These are phyloP conservation scores for Camptogramma bilineatum DNA, from an alignment of 2,888 invertebrate genomes.

Conservation along the genomic window DNA sequence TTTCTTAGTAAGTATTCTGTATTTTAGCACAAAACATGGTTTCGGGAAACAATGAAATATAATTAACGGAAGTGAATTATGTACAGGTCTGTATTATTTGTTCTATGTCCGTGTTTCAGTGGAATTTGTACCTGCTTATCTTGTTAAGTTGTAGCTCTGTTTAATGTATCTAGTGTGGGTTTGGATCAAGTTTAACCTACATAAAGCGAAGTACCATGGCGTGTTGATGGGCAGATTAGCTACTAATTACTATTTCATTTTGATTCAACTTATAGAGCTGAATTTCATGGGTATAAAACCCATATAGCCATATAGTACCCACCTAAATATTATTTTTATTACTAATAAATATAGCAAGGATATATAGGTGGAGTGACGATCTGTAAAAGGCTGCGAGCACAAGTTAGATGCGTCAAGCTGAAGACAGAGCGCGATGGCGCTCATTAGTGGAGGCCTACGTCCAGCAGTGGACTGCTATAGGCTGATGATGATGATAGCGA, in stretches of 20 bases:
- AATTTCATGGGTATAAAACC: background rate
- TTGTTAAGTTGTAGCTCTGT: constrained; percentile 19
- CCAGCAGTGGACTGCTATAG: too few relatives aligned
- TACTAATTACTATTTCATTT: constrained; percentile 22
- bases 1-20: too few relatives aligned
- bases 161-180: constrained; percentile 25
- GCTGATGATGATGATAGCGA: too few relatives aligned
- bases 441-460: too few relatives aligned
- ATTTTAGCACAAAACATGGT: background rate
- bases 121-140: constrained; percentile 23
- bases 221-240: constrained; percentile 29
- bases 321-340: background rate
- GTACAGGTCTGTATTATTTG: background rate
- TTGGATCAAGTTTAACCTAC: constrained; percentile 27
- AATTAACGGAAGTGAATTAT: background rate
- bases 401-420: too few relatives aligned
- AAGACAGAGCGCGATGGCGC: too few relatives aligned
- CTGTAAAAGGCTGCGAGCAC: too few relatives aligned
- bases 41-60: background rate
- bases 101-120: constrained; percentile 8
- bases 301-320: background rate
- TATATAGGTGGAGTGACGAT: too few relatives aligned
- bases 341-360: background rate
- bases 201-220: constrained; percentile 23
- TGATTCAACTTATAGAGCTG: constrained; percentile 6